A percentile compares a stretch with the other conserved stretches of the same genome.
Evolutionary conservation across 2,888 invertebrate genomes (phyloP).

Genomic region (Trachelus tabidus): DNA sequence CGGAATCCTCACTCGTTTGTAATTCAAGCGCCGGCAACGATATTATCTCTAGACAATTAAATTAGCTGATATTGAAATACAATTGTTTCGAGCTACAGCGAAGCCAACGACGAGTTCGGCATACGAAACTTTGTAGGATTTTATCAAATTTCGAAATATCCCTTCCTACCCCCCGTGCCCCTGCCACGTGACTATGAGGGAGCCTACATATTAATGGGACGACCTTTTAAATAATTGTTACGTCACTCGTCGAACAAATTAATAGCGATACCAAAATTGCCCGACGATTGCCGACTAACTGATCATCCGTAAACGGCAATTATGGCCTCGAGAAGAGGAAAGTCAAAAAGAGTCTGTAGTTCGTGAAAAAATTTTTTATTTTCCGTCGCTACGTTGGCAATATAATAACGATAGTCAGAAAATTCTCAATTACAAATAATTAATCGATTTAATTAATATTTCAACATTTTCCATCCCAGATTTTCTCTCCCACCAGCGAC

Average conservation of each 20-base stretch:
- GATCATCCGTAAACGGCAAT: no score
- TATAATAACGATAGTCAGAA: no score
- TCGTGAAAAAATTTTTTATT: no score
- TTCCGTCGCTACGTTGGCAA: no score
- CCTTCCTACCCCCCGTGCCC: background rate
- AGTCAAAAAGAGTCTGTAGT: no score
- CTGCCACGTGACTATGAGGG: background rate
- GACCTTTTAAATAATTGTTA: background rate
- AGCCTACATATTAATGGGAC: slow-evolving; percentile 46
- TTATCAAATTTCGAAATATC: slow-evolving; percentile 19
- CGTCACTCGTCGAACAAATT: background rate
- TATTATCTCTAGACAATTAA: slow-evolving; percentile 55
- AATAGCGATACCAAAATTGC: background rate
- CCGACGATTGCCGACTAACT: no score
- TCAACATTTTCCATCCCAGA: background rate
- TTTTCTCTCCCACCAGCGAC: slow-evolving; percentile 32
- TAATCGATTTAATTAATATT: background rate
- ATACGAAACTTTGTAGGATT: slow-evolving; percentile 42
- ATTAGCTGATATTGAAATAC: slow-evolving; percentile 55
- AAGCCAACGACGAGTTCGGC: slow-evolving; percentile 28
- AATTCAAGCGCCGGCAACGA: slow-evolving; percentile 25
- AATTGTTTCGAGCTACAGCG: slow-evolving; percentile 52
- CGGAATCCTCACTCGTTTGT: background rate
- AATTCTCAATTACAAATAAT: background rate
- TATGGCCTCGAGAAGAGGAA: no score